Evolutionary conservation across 2,113 vertebrate species (phyloP).

Genomic region (Empidonax traillii): DNA sequence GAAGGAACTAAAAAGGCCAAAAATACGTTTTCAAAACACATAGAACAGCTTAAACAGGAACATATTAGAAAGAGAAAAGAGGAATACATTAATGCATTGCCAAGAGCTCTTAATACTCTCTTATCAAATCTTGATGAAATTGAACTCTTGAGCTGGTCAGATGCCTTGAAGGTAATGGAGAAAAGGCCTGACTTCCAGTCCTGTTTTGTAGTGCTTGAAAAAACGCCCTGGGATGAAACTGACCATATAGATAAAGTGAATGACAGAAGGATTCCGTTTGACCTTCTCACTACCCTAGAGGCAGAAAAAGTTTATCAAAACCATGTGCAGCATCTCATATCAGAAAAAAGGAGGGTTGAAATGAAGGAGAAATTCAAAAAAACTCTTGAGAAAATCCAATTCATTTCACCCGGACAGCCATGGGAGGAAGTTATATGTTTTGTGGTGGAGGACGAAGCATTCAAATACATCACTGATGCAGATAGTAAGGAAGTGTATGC

Average conservation of each 20-base stretch:
- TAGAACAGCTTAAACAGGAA: conserved; percentile 94
- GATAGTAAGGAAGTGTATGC: conserved; percentile 95
- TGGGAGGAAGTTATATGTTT: conserved; percentile 99
- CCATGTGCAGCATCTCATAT: conserved; percentile 93
- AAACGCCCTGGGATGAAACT: conserved; percentile 95
- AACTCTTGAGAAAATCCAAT: conserved; percentile 93
- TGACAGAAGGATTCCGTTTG: conserved; percentile 95
- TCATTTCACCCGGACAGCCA: conserved; percentile 93
- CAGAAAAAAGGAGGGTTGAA: conserved; percentile 92
- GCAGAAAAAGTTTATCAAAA: conserved; percentile 93
- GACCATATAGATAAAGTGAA: conserved; percentile 94
- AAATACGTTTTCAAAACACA: conserved; percentile 94
- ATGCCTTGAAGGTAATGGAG: conserved; percentile 90
- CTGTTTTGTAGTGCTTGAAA: conserved; percentile 93
- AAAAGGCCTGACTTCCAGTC: conserved; percentile 90
- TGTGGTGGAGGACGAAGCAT: conserved; percentile 95
- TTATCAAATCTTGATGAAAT: conserved; percentile 92
- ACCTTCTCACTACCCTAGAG: conserved; percentile 88
- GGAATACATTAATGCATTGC: conserved; percentile 94
- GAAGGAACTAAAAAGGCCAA: conserved; percentile 94
- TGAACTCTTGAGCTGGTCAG: conserved; percentile 89
- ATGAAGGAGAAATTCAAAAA: conserved; percentile 99
- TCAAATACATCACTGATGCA: conserved; percentile 93
- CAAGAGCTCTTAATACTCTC: conserved; percentile 92
- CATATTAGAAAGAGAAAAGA: conserved; percentile 94